A percentile compares a stretch with the other conserved stretches of the same genome.
Evolutionary conservation across 1,140 invertebrate species (phyloP).

Genomic region (Drosophila asahinai): DNA sequence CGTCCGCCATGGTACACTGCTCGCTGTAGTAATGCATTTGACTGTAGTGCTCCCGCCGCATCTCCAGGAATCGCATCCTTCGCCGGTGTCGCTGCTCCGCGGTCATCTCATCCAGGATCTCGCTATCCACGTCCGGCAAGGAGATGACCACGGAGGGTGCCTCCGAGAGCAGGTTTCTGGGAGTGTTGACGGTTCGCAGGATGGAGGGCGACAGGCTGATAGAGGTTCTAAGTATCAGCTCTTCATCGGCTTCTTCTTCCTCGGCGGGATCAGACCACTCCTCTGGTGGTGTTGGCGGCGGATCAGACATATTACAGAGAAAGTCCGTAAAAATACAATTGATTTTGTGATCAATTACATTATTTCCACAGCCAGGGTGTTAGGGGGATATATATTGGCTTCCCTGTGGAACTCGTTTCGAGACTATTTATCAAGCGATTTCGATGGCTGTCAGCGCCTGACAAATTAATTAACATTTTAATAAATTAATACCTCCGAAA

Average conservation of each 20-base stretch:
- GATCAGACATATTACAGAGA: conserved; percentile 14
- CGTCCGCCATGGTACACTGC: conserved; percentile 11
- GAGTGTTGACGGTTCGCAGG: not conserved
- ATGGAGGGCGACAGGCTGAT: conserved; percentile 3
- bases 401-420: not conserved
- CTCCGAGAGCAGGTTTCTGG: not conserved
- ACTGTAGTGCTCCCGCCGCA: conserved; percentile 62
- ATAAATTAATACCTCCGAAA: conserved; percentile 67
- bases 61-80: conserved; percentile 43
- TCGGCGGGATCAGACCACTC: not conserved
- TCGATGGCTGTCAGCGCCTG: conserved; percentile 52
- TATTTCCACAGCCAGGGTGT: conserved; percentile 10
- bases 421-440: conserved; percentile 23
- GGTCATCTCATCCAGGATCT: not conserved
- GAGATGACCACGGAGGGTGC: conserved; percentile 41
- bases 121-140: conserved; percentile 2
- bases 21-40: conserved; percentile 39
- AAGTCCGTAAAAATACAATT: not conserved
- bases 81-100: conserved; percentile 37
- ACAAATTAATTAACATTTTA: conserved; percentile 79
- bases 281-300: not conserved
- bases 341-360: not conserved
- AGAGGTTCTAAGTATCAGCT: too few relatives aligned
- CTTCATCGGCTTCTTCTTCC: not conserved
- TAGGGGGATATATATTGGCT: not conserved